phyloP scores from a whole-genome alignment of 1,140 invertebrate genomes.

The Drosophila yakuba region DNA sequence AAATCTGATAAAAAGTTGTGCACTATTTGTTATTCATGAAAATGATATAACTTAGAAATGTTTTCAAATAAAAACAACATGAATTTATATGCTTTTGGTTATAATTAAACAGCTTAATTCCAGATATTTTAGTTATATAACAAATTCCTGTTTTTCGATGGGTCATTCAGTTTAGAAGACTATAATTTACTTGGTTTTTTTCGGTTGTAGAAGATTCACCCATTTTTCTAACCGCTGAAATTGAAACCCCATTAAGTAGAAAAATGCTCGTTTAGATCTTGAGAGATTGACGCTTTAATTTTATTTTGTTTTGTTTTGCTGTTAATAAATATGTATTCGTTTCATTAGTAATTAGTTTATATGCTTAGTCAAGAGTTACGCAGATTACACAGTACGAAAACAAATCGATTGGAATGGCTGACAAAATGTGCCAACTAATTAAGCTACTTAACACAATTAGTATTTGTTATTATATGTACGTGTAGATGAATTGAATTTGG shows the following conservation, averaged over 20 bases:
- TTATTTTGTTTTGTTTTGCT: slow-evolving; percentile 18
- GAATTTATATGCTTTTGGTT: no score
- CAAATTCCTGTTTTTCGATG: background rate
- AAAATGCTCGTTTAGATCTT: slow-evolving; percentile 7
- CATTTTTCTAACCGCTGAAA: background rate
- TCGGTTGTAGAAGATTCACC: background rate
- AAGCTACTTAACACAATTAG: slow-evolving; percentile 57
- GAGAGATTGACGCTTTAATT: slow-evolving; percentile 39
- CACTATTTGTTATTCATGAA: no score
- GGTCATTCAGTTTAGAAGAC: background rate
- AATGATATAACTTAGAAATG: no score
- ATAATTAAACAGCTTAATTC: no score
- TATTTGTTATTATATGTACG: slow-evolving; percentile 47
- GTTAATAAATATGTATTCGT: slow-evolving; percentile 56
- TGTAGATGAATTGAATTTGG: slow-evolving; percentile 67
- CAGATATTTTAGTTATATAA: no score
- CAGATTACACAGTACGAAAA: slow-evolving; percentile 56
- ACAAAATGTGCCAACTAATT: slow-evolving; percentile 50
- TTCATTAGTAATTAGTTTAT: slow-evolving; percentile 48
- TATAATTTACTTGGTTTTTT: background rate
- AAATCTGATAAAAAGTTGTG: no score
- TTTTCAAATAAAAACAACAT: no score
- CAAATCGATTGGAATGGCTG: slow-evolving; percentile 48
- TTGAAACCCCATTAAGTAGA: background rate
- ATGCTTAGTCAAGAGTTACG: slow-evolving; percentile 52